These are phyloP conservation scores for Struthio camelus DNA, from an alignment of 2,113 vertebrate genomes.

Conservation along the genomic window DNA sequence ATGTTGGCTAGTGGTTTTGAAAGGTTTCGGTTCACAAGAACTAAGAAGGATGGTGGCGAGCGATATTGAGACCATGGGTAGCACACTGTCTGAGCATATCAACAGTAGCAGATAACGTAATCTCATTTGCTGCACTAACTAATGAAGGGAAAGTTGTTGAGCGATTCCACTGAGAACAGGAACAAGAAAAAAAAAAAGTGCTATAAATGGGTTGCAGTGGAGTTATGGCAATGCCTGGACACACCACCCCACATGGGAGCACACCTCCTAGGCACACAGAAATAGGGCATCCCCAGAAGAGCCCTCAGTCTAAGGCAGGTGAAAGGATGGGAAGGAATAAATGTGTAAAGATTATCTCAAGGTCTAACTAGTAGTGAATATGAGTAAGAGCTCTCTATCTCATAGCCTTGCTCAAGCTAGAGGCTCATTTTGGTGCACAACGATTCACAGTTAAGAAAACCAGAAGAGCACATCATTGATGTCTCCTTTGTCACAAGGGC, in stretches of 20 bases:
- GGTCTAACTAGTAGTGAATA: not conserved
- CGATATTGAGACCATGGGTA: not conserved
- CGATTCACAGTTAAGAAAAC: not conserved
- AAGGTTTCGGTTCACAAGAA: conserved; percentile 30
- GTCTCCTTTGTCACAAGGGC: not conserved
- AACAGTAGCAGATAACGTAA: not conserved
- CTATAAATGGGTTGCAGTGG: not conserved
- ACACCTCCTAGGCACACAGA: not conserved
- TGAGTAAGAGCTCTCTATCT: not conserved
- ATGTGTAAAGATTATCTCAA: not conserved
- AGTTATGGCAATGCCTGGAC: not conserved
- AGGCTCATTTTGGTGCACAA: not conserved
- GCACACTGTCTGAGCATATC: not conserved
- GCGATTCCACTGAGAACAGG: not conserved
- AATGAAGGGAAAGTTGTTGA: not conserved
- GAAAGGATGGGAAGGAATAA: not conserved
- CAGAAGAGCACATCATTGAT: not conserved
- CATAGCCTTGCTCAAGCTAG: not conserved
- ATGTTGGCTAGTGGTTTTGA: conserved; percentile 22
- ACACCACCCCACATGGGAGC: not conserved
- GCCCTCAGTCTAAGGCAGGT: not conserved
- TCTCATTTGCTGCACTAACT: conserved; percentile 42
- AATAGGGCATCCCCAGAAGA: not conserved
- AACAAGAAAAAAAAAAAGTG: not conserved
- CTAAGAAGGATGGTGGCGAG: not conserved